Base-by-base conservation (phyloP, 2,797 vertebrate species). In the Alauda arvensis region DNA sequence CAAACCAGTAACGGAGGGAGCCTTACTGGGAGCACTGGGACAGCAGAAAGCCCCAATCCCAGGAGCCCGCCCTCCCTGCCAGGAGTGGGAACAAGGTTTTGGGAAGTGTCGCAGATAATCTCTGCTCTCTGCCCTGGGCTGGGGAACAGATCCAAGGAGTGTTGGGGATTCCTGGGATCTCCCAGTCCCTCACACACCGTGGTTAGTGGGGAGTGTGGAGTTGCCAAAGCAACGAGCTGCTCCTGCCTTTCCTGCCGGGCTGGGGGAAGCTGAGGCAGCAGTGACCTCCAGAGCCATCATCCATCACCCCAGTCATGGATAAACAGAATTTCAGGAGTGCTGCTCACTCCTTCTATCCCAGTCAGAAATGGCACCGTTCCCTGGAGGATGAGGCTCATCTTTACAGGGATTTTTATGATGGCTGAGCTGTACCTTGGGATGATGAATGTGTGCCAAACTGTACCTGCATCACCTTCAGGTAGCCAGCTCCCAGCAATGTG, bases 171-270 rank as follows among this genome's bases (percentile, higher is more conserved):
- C 10, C 49, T 37, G 62, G 81, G 34, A 53, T 18, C 37, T 45
- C 67, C 52, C 46, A 8, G 3, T 55, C 66, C 31, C 71, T 14
- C 34, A 3, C 63, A 23, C n/a, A 1, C 14, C 10, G 0, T 0
- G 37, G 12, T 6, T 14, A 15, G 23, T 0, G 14, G 7, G 31
- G 23, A 10, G 25, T 6, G 29, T 18, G 72, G 3, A 19, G 48
- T 1, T 77, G 62, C 53, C 77, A 34, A 24, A 60, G 59, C 33
- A 59, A 23, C 0, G 9, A 2, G 26, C 70, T 66, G 37, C 25
- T 42, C 48, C 72, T 71, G 56, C 20, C 37, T 59, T 26, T n/a
- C 37, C 21, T 60, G 46, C 25, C 0, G 3, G 40, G 56, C 3
- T 34, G 25, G n/a, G 9, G 39, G 34, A 25, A 65, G 18, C 42